phyloP scores from a whole-genome alignment of 2,888 invertebrate species.

The Volucella inanis region DNA sequence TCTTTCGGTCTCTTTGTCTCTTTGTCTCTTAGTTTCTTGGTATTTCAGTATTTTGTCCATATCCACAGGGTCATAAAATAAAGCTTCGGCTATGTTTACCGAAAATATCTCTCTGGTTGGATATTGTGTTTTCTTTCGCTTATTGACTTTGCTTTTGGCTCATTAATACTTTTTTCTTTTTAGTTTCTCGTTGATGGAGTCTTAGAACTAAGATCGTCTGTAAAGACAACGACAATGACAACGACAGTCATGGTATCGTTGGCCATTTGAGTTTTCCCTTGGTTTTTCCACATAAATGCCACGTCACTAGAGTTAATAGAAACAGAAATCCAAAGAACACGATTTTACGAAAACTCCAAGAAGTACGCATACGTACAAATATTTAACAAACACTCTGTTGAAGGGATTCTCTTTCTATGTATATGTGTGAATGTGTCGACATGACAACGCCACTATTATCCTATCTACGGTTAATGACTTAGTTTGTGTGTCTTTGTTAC shows the following conservation, averaged over 20 bases:
- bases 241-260: conserved; percentile 15
- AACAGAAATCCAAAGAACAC: conserved; percentile 1
- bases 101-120: conserved; percentile 33
- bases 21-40: conserved; percentile 22
- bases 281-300: conserved; percentile 49
- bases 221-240: conserved; percentile 7
- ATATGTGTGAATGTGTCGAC: not conserved
- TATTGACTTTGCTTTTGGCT: conserved; percentile 68
- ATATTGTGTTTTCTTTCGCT: conserved; percentile 19
- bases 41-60: conserved; percentile 31
- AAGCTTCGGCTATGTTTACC: conserved; percentile 42
- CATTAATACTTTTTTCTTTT: conserved; percentile 56
- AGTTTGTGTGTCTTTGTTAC: conserved; percentile 63
- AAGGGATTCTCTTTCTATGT: conserved; percentile 6
- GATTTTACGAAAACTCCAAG: not conserved
- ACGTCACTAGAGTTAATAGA: conserved; percentile 66
- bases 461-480: conserved; percentile 71
- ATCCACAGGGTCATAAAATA: not conserved
- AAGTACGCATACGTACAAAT: not conserved
- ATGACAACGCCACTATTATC: conserved; percentile 69
- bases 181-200: not conserved
- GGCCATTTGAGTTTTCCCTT: conserved; percentile 44
- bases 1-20: conserved; percentile 27
- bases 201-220: conserved; percentile 11
- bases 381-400: not conserved